A percentile compares a stretch with the other conserved stretches of the same genome.
Evolutionary conservation across 2,113 vertebrate species (phyloP).

Genomic region (Ciconia boyciana): DNA sequence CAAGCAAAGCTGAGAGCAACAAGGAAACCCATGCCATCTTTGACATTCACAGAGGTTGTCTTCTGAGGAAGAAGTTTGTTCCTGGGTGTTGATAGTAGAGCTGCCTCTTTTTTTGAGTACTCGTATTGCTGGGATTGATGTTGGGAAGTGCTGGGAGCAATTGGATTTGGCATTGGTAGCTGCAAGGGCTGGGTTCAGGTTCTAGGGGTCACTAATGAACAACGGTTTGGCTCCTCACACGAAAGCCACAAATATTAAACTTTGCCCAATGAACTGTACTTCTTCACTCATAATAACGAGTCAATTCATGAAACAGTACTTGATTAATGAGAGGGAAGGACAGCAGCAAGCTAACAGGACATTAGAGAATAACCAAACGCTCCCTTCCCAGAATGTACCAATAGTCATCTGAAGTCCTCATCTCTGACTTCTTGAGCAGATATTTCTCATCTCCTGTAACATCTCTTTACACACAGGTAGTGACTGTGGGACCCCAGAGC

Average conservation of each 20-base stretch:
- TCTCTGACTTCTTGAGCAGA: not conserved
- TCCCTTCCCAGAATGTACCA: not conserved
- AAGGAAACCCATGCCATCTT: not conserved
- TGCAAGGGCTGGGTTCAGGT: not conserved
- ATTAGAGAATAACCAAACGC: not conserved
- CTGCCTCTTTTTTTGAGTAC: not conserved
- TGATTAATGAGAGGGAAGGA: not conserved
- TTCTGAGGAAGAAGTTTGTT: not conserved
- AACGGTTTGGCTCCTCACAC: rapidly evolving
- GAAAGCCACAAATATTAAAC: not conserved
- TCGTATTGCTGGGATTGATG: not conserved
- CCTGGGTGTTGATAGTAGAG: not conserved
- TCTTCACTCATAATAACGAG: not conserved
- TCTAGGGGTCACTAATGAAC: not conserved
- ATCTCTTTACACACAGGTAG: not conserved
- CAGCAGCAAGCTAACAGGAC: not conserved
- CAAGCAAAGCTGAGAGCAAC: not conserved
- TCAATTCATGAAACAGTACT: not conserved
- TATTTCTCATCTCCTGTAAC: not conserved
- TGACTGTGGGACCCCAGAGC: not conserved
- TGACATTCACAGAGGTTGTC: not conserved
- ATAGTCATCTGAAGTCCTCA: not conserved
- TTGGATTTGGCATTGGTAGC: not conserved
- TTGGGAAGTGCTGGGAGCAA: not conserved
- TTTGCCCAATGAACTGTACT: not conserved